Evolutionary conservation across 2,113 vertebrate genomes (phyloP).

Genomic region (Terrapene triunguis): DNA sequence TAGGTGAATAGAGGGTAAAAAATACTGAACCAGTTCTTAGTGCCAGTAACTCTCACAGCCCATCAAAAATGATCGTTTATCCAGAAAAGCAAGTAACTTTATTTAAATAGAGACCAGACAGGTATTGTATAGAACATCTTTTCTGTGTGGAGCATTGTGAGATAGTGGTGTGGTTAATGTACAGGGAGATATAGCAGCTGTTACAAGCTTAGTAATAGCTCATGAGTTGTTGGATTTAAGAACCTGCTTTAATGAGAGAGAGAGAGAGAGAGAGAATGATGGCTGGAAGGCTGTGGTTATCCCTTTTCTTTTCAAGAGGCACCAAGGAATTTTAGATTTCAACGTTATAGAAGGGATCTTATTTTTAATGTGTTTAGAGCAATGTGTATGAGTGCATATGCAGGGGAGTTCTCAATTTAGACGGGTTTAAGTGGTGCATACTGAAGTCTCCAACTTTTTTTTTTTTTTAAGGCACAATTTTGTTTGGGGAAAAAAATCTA

Average conservation of each 20-base stretch:
- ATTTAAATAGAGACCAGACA: rapidly evolving
- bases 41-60: neutral
- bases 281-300: neutral
- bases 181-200: neutral
- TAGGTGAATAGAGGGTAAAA: rapidly evolving
- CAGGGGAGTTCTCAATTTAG: neutral
- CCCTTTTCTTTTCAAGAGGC: neutral
- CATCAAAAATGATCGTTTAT: neutral
- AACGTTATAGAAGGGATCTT: neutral
- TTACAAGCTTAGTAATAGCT: neutral
- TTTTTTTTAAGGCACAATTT: no score
- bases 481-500: no score
- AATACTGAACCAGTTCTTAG: rapidly evolving
- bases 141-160: neutral
- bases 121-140: neutral
- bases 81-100: neutral
- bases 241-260: neutral
- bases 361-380: neutral
- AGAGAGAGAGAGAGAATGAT: neutral
- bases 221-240: neutral
- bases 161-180: neutral
- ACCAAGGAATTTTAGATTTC: neutral
- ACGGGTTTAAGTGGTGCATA: neutral
- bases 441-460: neutral
- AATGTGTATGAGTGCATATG: neutral